Evolutionary conservation across 2,888 invertebrate genomes (phyloP), one percentile per base, ranked within the genome.

Genomic region (Diaprepes abbreviatus): DNA sequence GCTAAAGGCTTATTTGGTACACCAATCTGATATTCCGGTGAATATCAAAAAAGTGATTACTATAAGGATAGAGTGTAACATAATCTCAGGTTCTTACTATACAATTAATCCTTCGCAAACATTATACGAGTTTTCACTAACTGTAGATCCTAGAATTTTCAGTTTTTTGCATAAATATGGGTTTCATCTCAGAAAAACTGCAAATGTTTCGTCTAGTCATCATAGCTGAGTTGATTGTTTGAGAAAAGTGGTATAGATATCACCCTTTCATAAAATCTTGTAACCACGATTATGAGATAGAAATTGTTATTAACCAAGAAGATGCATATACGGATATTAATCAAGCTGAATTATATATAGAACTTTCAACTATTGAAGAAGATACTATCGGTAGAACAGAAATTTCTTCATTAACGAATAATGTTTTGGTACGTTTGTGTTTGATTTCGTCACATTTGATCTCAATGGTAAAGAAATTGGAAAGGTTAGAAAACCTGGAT

Each of bases 71-170:
- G 77, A 78, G 43, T 78, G 77, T 52, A 78, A 77, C 64, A 74
- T 78, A 0, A 74, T 73, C 0, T 38, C 64, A 3, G 79, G 78
- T 7, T 74, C 80, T 14, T 81, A 74, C 57, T 38, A 57, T 31
- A 52, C 31, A 66, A 76, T 74, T 14, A 67, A 71, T 21, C 73
- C 67, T 33, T 74, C 74, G 3, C 80, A 83, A 66, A 80, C 79
- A 3, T 73, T 83, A 31, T 78, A 81, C 64, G 78, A 81, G 74
- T 82, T 82, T 76, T 77, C 76, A 5, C 76, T 77, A 6, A 71
- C 67, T 36, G 78, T 78, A 7, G 74, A 77, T 36, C 78, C 81
- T 31, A 82, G 81, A 9, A 82, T 50, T 1, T 3, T 43, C 7
- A 54, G 62, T 9, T 4, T 63, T 16, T 35, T 50, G 7, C 50